These are phyloP conservation scores for Calypte anna DNA, from an alignment of 2,113 vertebrate genomes.

Conservation along the genomic window DNA sequence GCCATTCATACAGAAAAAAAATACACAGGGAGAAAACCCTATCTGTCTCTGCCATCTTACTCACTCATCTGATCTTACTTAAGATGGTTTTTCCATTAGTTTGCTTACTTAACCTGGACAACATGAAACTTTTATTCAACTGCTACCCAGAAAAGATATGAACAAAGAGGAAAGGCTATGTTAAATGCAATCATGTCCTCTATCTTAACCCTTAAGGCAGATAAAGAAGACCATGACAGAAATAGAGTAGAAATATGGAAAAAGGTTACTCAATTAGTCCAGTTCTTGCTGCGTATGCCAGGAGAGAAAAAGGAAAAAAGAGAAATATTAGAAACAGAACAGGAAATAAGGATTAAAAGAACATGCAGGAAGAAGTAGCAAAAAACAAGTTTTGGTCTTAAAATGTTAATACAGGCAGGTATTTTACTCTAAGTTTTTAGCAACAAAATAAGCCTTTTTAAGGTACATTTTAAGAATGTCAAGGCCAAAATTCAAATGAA, in stretches of 20 bases:
- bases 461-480: neutral
- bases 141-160: neutral
- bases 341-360: neutral
- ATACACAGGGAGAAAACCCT: neutral
- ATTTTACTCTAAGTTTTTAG: neutral
- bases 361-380: neutral
- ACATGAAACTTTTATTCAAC: neutral
- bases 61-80: neutral
- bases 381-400: neutral
- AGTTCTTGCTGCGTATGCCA: slow-evolving; percentile 88
- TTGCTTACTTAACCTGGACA: neutral
- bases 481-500: neutral
- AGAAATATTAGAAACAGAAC: slow-evolving; percentile 73
- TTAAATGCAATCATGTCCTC: slow-evolving; percentile 23
- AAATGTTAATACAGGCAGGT: neutral
- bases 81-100: neutral
- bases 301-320: slow-evolving; percentile 72
- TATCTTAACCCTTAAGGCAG: slow-evolving; percentile 41
- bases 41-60: neutral
- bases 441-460: neutral
- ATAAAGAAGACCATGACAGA: neutral
- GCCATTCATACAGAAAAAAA: neutral
- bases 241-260: slow-evolving; percentile 65
- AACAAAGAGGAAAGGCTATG: neutral
- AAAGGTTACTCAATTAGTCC: slow-evolving; percentile 81